Percentiles rank a stretch among this genome's conserved stretches.
phyloP scores from a whole-genome alignment of 2,113 vertebrate species.

The Myiagra hebetior region DNA sequence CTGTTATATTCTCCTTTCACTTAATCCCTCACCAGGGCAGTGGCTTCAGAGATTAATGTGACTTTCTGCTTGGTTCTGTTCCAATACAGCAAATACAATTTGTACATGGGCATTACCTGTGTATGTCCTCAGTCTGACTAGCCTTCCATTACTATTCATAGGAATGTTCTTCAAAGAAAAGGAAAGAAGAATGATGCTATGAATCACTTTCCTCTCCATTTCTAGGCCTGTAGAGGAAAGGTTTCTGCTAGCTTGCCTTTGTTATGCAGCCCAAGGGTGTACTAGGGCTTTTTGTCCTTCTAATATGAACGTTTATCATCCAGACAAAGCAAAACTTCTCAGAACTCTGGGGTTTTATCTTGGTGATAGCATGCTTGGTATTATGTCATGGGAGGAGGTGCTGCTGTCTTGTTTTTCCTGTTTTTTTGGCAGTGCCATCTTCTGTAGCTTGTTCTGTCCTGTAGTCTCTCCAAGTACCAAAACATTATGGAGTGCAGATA shows the following conservation, averaged over 20 bases:
- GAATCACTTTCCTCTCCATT: not conserved
- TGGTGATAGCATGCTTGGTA: not conserved
- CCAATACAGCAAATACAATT: not conserved
- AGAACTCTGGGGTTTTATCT: not conserved
- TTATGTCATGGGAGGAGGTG: not conserved
- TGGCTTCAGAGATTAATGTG: not conserved
- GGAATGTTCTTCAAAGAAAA: not conserved
- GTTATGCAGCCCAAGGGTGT: not conserved
- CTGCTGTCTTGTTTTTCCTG: slow-evolving; percentile 31
- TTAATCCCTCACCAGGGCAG: not conserved
- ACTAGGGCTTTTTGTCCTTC: not conserved
- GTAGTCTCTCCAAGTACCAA: not conserved
- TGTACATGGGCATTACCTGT: not conserved
- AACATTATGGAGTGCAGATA: not conserved
- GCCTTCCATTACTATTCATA: not conserved
- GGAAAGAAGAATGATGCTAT: not conserved
- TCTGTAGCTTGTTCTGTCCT: slow-evolving; percentile 13
- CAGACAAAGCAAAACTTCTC: slow-evolving; percentile 5
- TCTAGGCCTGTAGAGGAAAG: not conserved
- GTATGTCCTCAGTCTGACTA: not conserved
- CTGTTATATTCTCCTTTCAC: not conserved
- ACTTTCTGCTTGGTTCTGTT: not conserved
- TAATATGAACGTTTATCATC: slow-evolving; percentile 6
- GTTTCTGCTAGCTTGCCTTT: not conserved
- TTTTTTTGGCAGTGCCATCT: not conserved